A percentile compares a stretch with the other conserved stretches of the same genome.
Evolutionary conservation across 2,888 invertebrate species (phyloP).

Genomic region (Villa cingulata): DNA sequence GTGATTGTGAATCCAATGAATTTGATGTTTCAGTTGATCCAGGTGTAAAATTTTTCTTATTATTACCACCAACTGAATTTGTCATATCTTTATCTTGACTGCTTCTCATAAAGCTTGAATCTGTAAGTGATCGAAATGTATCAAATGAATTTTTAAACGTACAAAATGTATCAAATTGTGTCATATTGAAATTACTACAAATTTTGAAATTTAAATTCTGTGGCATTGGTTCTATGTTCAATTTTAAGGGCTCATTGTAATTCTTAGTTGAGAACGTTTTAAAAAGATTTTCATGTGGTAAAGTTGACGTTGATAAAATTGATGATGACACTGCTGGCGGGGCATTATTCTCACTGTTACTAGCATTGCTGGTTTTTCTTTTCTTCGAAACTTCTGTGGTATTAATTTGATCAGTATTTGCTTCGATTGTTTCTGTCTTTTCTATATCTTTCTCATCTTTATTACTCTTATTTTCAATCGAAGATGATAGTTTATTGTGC

Average conservation of each 20-base stretch:
- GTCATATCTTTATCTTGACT: neutral
- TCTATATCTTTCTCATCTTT: neutral
- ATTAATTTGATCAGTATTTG: neutral
- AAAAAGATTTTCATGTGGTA: slow-evolving; percentile 8
- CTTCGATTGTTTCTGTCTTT: neutral
- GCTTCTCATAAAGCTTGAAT: slow-evolving; percentile 9
- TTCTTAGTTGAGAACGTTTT: slow-evolving; percentile 2
- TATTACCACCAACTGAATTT: neutral
- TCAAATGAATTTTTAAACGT: slow-evolving; percentile 11
- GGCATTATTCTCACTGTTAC: neutral
- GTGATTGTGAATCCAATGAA: slow-evolving; percentile 10
- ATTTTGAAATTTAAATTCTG: slow-evolving; percentile 5
- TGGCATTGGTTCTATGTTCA: slow-evolving; percentile 8
- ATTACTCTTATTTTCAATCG: neutral
- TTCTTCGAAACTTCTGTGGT: neutral
- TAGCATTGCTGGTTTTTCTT: neutral
- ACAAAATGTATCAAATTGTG: slow-evolving; percentile 6
- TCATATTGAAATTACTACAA: slow-evolving; percentile 11
- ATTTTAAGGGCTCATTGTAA: slow-evolving; percentile 7
- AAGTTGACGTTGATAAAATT: neutral
- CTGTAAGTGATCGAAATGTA: slow-evolving; percentile 10
- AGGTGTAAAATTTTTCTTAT: neutral
- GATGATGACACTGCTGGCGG: neutral
- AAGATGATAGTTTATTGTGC: too few relatives aligned
- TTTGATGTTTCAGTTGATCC: slow-evolving; percentile 9